Percentiles rank a stretch among this genome's conserved stretches.
phyloP scores from a whole-genome alignment of 2,888 invertebrate genomes.

The Leptinotarsa haldemani region DNA sequence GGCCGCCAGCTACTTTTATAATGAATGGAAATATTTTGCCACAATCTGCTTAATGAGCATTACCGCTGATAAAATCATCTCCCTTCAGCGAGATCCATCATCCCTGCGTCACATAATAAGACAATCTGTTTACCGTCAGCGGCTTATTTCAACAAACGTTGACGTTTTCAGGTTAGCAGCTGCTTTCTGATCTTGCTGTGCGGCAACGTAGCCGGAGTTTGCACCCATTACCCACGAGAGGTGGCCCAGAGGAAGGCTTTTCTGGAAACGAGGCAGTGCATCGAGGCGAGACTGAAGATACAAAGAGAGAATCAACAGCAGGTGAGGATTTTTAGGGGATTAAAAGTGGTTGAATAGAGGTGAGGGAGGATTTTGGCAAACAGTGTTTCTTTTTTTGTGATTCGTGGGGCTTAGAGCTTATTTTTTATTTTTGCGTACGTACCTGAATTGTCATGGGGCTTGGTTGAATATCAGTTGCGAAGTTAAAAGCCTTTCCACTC shows the following conservation, averaged over 20 bases:
- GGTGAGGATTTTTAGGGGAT: constrained; percentile 68
- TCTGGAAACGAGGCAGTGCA: constrained; percentile 93
- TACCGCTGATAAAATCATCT: not conserved
- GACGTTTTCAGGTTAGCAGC: constrained; percentile 70
- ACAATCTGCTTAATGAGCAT: not conserved
- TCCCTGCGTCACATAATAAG: not conserved
- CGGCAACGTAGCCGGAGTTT: constrained; percentile 86
- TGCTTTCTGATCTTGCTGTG: constrained; percentile 78
- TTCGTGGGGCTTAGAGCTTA: no score
- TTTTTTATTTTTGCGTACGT: no score
- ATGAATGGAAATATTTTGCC: not conserved
- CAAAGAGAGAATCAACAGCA: constrained; percentile 96
- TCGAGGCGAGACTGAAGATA: constrained; percentile 88
- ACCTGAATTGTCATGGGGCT: no score
- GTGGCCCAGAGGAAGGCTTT: constrained; percentile 91
- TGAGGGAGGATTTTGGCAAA: not conserved
- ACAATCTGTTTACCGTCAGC: not conserved
- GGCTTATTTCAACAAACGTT: not conserved
- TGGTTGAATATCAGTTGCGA: no score
- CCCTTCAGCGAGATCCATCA: not conserved
- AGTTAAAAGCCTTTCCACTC: no score
- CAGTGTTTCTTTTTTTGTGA: no score
- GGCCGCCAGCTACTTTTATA: no score
- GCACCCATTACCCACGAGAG: constrained; percentile 93
- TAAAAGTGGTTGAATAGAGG: not conserved